Evolutionary conservation across 2,797 vertebrate species (phyloP).

Genomic region (Gephyroberyx darwinii): DNA sequence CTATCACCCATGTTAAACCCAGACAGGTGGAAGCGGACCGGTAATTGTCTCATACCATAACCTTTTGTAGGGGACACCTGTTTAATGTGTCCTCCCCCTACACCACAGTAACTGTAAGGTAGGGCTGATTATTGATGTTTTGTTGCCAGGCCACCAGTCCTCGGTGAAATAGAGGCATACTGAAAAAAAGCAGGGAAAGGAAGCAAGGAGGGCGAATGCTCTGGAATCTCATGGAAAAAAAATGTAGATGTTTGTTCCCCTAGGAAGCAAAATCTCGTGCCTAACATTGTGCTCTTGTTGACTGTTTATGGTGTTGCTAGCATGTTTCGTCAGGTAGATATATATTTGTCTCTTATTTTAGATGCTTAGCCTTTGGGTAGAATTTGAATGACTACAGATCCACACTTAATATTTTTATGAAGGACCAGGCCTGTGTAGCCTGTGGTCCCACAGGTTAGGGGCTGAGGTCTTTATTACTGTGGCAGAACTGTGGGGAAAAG

Average conservation of each 20-base stretch:
- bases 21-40: slow-evolving; percentile 71
- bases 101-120: background rate
- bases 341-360: background rate
- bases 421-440: background rate
- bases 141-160: slow-evolving; percentile 4
- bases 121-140: slow-evolving; percentile 23
- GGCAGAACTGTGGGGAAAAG: background rate
- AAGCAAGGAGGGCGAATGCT: background rate
- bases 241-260: background rate
- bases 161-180: slow-evolving; percentile 19
- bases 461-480: background rate
- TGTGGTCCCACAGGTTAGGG: background rate
- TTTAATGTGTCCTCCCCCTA: slow-evolving; percentile 45
- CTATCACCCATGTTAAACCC: slow-evolving; percentile 68
- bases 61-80: slow-evolving; percentile 73
- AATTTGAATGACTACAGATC: background rate
- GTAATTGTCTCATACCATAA: slow-evolving; percentile 75
- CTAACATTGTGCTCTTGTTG: no score
- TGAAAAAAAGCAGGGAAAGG: slow-evolving; percentile 21
- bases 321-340: background rate
- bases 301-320: no score
- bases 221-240: background rate
- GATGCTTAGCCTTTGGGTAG: background rate
- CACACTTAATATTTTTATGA: background rate
- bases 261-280: no score